phyloP scores from a whole-genome alignment of 2,888 invertebrate genomes.

The Caenorhabditis zanzibari region DNA sequence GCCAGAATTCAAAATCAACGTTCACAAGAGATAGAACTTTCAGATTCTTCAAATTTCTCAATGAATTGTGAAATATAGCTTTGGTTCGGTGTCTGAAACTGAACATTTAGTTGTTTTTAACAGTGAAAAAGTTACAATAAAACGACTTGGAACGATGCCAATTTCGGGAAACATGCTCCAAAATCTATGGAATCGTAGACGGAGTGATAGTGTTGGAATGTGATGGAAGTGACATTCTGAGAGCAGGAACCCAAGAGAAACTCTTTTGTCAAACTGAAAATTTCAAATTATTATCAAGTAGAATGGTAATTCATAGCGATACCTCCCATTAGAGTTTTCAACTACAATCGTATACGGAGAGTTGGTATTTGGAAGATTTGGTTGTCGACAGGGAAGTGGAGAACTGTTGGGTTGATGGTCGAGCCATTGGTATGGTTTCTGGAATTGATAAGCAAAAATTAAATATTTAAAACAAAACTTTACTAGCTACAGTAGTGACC shows the following conservation, averaged over 20 bases:
- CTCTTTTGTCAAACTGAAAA: conserved; percentile 37
- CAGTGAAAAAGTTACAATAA: conserved; percentile 30
- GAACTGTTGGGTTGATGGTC: conserved; percentile 52
- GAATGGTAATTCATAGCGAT: background rate
- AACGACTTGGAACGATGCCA: conserved; percentile 58
- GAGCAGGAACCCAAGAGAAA: conserved; percentile 62
- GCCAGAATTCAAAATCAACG: conserved; percentile 74
- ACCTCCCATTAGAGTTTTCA: conserved; percentile 52
- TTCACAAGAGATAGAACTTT: conserved; percentile 69
- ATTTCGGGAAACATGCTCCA: conserved; percentile 40
- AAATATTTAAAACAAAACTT: too few relatives aligned
- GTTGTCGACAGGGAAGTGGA: conserved; percentile 18
- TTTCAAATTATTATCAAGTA: background rate
- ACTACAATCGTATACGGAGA: conserved; percentile 56
- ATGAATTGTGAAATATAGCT: conserved; percentile 42
- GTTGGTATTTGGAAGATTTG: conserved; percentile 52
- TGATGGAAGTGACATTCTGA: conserved; percentile 59
- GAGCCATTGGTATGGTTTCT: conserved; percentile 42
- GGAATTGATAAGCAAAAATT: too few relatives aligned
- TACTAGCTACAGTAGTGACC: too few relatives aligned
- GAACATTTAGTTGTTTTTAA: background rate
- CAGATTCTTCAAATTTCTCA: conserved; percentile 44
- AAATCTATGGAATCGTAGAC: conserved; percentile 50
- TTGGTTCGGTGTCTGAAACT: conserved; percentile 40
- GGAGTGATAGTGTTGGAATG: conserved; percentile 53